Conservation (phyloP, 1,140 invertebrate species). For the Brachionus plicatilis region DNA sequence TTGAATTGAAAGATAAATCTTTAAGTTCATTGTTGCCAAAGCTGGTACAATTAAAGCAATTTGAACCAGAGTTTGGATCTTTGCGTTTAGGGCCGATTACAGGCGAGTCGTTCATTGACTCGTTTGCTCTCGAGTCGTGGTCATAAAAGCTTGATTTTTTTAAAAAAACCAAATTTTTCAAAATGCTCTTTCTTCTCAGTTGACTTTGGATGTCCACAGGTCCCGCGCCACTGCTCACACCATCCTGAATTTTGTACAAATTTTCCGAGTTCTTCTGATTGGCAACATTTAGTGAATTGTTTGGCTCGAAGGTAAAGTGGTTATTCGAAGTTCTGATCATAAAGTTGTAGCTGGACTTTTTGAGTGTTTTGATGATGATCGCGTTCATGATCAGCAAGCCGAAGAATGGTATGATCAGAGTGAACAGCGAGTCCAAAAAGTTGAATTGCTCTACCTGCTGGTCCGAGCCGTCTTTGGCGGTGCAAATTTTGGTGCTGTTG, state of each 20-base stretch:
- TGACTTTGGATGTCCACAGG: neutral
- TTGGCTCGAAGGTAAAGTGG: conserved; percentile 13
- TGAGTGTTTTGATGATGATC: conserved; percentile 16
- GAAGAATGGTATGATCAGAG: conserved; percentile 36
- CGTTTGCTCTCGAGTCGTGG: neutral
- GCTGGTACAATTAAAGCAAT: neutral
- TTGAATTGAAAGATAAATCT: neutral
- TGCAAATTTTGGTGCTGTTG: neutral
- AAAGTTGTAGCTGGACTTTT: conserved; percentile 31
- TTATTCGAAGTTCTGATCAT: neutral
- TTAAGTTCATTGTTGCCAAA: neutral
- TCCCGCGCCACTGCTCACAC: neutral
- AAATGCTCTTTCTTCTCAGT: neutral
- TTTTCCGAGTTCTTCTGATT: neutral
- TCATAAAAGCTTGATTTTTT: neutral
- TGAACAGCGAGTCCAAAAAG: conserved; percentile 21
- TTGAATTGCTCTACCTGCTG: neutral
- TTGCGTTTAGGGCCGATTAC: neutral
- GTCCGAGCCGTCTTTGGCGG: neutral
- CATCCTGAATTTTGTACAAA: conserved; percentile 16
- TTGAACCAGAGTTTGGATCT: neutral
- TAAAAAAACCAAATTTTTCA: neutral
- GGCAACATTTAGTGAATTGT: neutral
- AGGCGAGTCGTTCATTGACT: neutral
- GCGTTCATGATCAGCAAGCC: conserved; percentile 32